Evolutionary conservation across 2,113 vertebrate species (phyloP).

Genomic region (Caranx ignobilis): DNA sequence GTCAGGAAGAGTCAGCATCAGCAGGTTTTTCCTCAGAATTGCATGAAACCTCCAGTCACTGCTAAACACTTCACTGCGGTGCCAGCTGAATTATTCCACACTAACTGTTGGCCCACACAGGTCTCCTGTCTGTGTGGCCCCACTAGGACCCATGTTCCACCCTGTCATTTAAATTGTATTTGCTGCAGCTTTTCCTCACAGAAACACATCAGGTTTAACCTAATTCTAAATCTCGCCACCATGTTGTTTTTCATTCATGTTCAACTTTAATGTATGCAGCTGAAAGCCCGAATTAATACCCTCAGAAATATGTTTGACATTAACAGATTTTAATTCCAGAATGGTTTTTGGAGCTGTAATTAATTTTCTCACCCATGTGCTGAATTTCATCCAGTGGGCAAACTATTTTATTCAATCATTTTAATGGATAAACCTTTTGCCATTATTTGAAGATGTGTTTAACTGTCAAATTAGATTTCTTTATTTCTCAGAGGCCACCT

Average conservation of each 20-base stretch:
- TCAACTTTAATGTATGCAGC: slow-evolving; percentile 34
- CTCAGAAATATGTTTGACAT: slow-evolving; percentile 1
- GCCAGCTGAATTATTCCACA: slow-evolving; percentile 34
- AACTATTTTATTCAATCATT: neutral
- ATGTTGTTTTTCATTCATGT: neutral
- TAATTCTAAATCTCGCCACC: neutral
- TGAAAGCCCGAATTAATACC: slow-evolving; percentile 16
- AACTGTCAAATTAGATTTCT: slow-evolving; percentile 36
- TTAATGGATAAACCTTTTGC: neutral
- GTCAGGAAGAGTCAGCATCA: slow-evolving; percentile 67
- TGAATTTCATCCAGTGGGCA: slow-evolving; percentile 20
- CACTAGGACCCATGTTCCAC: slow-evolving; percentile 3
- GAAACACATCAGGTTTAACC: slow-evolving; percentile 12
- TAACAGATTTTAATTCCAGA: neutral
- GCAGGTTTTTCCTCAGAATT: slow-evolving; percentile 37
- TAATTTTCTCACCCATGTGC: slow-evolving; percentile 15
- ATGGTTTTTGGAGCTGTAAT: slow-evolving; percentile 2
- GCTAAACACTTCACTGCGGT: slow-evolving; percentile 34
- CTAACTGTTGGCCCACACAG: slow-evolving; percentile 3
- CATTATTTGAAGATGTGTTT: slow-evolving; percentile 21
- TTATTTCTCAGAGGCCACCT: slow-evolving; percentile 58
- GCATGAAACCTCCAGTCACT: slow-evolving; percentile 16
- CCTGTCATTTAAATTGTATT: slow-evolving; percentile 33
- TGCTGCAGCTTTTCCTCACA: neutral
- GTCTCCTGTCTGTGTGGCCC: slow-evolving; percentile 24